phyloP scores from a whole-genome alignment of 2,888 invertebrate genomes.

The Eupithecia vulgata region DNA sequence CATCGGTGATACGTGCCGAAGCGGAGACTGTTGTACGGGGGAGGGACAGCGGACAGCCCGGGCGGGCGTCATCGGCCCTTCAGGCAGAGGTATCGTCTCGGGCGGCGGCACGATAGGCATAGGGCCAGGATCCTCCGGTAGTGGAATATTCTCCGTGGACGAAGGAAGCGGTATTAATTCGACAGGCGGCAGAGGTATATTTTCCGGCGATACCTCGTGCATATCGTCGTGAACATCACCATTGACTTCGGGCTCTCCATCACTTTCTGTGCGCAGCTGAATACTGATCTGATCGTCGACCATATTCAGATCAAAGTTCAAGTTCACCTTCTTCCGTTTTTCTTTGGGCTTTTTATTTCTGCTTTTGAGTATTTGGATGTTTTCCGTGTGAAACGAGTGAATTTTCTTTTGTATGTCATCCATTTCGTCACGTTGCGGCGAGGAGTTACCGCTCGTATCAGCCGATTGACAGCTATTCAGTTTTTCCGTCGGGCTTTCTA shows the following conservation, averaged over 20 bases:
- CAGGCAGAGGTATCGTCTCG: slow-evolving; percentile 73
- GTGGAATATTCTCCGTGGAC: slow-evolving; percentile 68
- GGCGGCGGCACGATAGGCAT: slow-evolving; percentile 64
- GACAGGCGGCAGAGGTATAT: slow-evolving; percentile 72
- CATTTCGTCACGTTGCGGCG: slow-evolving; percentile 82
- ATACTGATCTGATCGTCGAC: slow-evolving; percentile 81
- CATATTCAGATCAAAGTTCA: slow-evolving; percentile 82
- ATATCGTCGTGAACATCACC: slow-evolving; percentile 71
- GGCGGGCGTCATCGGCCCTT: slow-evolving; percentile 65
- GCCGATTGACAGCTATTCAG: slow-evolving; percentile 72
- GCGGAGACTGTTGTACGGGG: slow-evolving; percentile 20
- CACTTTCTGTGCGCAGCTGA: slow-evolving; percentile 73
- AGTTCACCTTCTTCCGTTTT: slow-evolving; percentile 81
- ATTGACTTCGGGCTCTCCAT: slow-evolving; percentile 64
- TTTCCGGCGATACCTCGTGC: slow-evolving; percentile 70
- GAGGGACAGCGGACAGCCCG: slow-evolving; percentile 36
- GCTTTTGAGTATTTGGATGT: slow-evolving; percentile 85
- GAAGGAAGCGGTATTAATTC: slow-evolving; percentile 75
- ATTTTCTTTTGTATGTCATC: slow-evolving; percentile 86
- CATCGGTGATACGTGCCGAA: slow-evolving; percentile 16
- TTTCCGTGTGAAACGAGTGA: slow-evolving; percentile 86
- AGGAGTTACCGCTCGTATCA: slow-evolving; percentile 79
- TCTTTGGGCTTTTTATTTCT: slow-evolving; percentile 85
- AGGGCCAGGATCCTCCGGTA: slow-evolving; percentile 71
- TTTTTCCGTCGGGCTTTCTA: slow-evolving; percentile 72